phyloP scores from a whole-genome alignment of 2,888 invertebrate genomes.

The Mellilla xanthometata region DNA sequence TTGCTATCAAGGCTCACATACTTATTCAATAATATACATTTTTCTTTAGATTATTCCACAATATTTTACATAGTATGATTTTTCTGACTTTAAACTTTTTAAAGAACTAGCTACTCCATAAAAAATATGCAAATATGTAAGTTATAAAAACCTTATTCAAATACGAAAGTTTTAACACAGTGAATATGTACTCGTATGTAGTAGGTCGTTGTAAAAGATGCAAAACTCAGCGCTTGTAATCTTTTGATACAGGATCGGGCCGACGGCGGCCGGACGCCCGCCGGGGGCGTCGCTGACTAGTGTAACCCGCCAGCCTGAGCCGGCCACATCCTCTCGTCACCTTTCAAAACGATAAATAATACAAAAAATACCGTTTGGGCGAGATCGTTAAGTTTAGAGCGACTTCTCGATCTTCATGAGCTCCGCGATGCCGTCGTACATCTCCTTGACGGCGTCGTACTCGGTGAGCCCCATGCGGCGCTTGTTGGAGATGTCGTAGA shows the following conservation, averaged over 20 bases:
- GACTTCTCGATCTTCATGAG: slow-evolving; percentile 97
- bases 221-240: too few relatives aligned
- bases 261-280: slow-evolving; percentile 55
- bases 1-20: too few relatives aligned
- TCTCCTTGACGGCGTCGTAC: slow-evolving; percentile 97
- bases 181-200: too few relatives aligned
- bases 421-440: slow-evolving; percentile 97
- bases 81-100: too few relatives aligned
- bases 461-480: slow-evolving; percentile 98
- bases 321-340: slow-evolving; percentile 70
- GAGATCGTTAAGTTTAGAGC: slow-evolving; percentile 84
- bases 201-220: too few relatives aligned
- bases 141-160: too few relatives aligned
- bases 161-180: too few relatives aligned
- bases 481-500: slow-evolving; percentile 99
- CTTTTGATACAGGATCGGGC: slow-evolving; percentile 69
- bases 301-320: slow-evolving; percentile 59
- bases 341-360: slow-evolving; percentile 78
- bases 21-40: too few relatives aligned
- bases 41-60: too few relatives aligned
- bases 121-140: too few relatives aligned
- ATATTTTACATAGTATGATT: too few relatives aligned
- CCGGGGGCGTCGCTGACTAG: slow-evolving; percentile 69
- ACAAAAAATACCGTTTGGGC: slow-evolving; percentile 76
- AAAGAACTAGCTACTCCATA: too few relatives aligned